These are phyloP conservation scores for Polypterus bichir DNA, from an alignment of 2,113 vertebrate genomes.

Conservation along the genomic window DNA sequence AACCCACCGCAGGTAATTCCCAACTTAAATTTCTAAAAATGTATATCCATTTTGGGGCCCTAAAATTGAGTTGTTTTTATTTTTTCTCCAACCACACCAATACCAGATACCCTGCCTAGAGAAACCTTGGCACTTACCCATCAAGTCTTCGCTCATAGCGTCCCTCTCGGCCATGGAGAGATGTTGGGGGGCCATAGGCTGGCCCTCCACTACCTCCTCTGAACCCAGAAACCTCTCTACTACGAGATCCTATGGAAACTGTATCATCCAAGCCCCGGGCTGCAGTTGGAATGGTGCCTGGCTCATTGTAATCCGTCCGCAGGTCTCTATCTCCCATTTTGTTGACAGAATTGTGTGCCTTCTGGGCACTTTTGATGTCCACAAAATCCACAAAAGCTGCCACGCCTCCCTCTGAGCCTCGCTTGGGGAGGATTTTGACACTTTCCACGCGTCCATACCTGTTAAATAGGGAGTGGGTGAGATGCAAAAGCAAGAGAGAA, in stretches of 20 bases:
- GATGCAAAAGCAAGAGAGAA: background rate
- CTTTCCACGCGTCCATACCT: slow-evolving; percentile 98
- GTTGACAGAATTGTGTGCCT: slow-evolving; percentile 97
- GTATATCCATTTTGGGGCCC: slow-evolving; percentile 72
- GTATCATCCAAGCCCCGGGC: slow-evolving; percentile 94
- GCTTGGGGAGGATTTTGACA: slow-evolving; percentile 95
- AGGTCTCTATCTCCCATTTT: slow-evolving; percentile 99
- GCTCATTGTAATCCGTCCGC: slow-evolving; percentile 98
- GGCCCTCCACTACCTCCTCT: slow-evolving; percentile 92
- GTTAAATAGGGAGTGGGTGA: slow-evolving; percentile 9
- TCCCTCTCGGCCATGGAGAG: slow-evolving; percentile 98
- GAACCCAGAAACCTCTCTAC: slow-evolving; percentile 97
- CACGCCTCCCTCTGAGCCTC: slow-evolving; percentile 93
- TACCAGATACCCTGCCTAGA: slow-evolving; percentile 74
- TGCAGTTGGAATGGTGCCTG: slow-evolving; percentile 93
- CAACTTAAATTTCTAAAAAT: slow-evolving; percentile 64
- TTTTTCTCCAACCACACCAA: slow-evolving; percentile 73
- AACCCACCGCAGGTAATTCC: slow-evolving; percentile 62
- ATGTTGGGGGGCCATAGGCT: slow-evolving; percentile 85
- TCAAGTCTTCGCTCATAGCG: slow-evolving; percentile 94
- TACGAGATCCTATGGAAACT: slow-evolving; percentile 92
- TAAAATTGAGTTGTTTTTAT: slow-evolving; percentile 69
- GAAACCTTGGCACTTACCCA: slow-evolving; percentile 79
- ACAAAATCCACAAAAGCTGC: slow-evolving; percentile 99
- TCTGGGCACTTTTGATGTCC: slow-evolving; percentile 99